These are phyloP conservation scores for Spisula solida DNA, from an alignment of 2,888 invertebrate species.

Conservation along the genomic window DNA sequence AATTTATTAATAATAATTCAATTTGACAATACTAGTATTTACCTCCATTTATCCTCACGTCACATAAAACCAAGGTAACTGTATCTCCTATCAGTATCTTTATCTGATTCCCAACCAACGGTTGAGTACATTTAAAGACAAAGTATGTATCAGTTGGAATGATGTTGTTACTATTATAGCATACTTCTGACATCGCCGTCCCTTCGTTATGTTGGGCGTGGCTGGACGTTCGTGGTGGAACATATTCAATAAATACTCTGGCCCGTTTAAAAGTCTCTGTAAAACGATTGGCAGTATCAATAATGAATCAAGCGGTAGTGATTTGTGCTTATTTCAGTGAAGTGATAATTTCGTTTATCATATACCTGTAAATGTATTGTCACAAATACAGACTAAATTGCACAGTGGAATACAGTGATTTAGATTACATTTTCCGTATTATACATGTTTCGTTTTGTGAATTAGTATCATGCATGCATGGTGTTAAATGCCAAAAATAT, in stretches of 20 bases:
- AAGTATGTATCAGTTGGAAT: background rate
- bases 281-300: too few species aligned
- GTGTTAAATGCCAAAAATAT: too few species aligned
- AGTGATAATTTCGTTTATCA: too few species aligned
- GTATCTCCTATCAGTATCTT: background rate
- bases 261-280: background rate
- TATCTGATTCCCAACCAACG: slow-evolving; percentile 15
- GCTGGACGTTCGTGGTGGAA: background rate
- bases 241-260: background rate
- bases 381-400: too few species aligned
- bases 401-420: too few species aligned
- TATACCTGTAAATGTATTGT: too few species aligned
- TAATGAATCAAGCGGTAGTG: too few species aligned
- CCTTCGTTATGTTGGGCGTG: background rate
- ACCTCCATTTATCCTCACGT: slow-evolving; percentile 35
- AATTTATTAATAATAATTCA: too few species aligned
- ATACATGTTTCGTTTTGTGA: too few species aligned
- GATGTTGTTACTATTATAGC: background rate
- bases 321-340: too few species aligned
- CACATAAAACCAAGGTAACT: background rate
- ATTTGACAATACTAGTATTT: background rate
- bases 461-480: too few species aligned
- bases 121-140: background rate
- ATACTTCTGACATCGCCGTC: background rate
- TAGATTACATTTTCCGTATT: too few species aligned